Percentiles rank a stretch among this genome's conserved stretches.
Evolutionary conservation across 2,888 invertebrate genomes (phyloP).

Genomic region (Heliconius sara): DNA sequence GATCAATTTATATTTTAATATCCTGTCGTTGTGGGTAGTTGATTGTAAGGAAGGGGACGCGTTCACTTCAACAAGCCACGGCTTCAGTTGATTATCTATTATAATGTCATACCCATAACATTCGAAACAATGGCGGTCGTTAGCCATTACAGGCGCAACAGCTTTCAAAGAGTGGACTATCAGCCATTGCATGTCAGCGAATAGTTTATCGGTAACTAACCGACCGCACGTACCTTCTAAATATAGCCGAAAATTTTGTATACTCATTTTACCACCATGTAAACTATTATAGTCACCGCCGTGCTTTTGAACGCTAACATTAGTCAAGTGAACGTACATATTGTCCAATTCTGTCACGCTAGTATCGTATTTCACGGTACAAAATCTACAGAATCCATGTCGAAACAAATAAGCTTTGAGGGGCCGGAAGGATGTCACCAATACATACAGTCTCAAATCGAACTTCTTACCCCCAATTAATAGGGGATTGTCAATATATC

Average conservation of each 20-base stretch:
- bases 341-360: conserved; percentile 94
- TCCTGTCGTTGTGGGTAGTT: conserved; percentile 97
- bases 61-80: conserved; percentile 97
- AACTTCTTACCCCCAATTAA: conserved; percentile 99
- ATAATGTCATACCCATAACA: conserved; percentile 99
- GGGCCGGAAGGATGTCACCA: conserved; percentile 96
- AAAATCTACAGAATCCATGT: conserved; percentile 97
- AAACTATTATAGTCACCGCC: conserved; percentile 97
- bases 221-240: conserved; percentile 96
- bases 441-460: conserved; percentile 94
- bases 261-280: conserved; percentile 98
- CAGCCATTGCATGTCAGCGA: conserved; percentile 94
- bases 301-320: conserved; percentile 98
- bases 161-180: conserved; percentile 97
- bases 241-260: conserved; percentile 95
- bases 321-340: conserved; percentile 98
- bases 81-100: conserved; percentile 96
- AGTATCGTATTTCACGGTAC: conserved; percentile 97
- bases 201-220: conserved; percentile 93
- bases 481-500: conserved; percentile 97
- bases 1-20: conserved; percentile 95
- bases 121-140: conserved; percentile 96
- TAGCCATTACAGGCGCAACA: conserved; percentile 96
- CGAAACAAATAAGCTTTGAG: conserved; percentile 96
- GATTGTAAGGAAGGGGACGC: conserved; percentile 97